Base-by-base conservation (phyloP, 1,140 invertebrate genomes). In the Leptinotarsa texana region DNA sequence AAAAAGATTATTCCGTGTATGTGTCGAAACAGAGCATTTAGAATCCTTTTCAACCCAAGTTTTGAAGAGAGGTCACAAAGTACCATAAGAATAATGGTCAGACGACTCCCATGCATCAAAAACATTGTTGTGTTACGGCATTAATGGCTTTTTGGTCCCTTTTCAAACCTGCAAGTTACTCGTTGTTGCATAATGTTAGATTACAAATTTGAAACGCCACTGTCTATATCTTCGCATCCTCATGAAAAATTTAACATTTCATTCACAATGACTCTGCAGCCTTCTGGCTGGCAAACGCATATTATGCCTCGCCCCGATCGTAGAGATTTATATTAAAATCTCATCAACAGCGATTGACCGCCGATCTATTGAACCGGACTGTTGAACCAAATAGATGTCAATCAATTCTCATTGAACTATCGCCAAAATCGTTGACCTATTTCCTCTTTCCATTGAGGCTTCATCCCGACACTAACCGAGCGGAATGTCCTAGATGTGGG, bases 381-480 rank as follows among this genome's bases (percentile, higher is more conserved):
- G 15, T 57, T 18, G 15, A 57, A 17, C 51, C 51, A 18, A 15
- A 57, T 57, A 57, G 51, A 15, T 57, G 51, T 57, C 51, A 57
- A 57, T 57, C 51, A 57, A 57, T 57, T 18, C n/a, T 57, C 51
- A 57, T 57, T 57, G 51, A 57, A 57, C 51, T 57, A 57, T 57
- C 51, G 51, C 51, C 51, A 57, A 18, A 17, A 57, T 57, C 51
- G 51, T 57, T 57, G 51, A 57, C 51, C 51, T 57, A 18, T 57
- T 57, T 57, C 51, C 51, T 57, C 51, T 57, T 57, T 57, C 51
- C 51, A 18, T 57, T 18, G 51, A 18, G n/a, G 15, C 51, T 17
- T 57, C n/a, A 57, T 57, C 51, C n/a, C 13, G 51, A 57, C n/a
- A 57, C 51, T 57, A 18, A 18, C 51, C 15, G 51, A 18, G 15